A percentile compares a stretch with the other conserved stretches of the same genome.
phyloP scores from a whole-genome alignment of 1,140 invertebrate genomes.

The Onthophagus taurus region DNA sequence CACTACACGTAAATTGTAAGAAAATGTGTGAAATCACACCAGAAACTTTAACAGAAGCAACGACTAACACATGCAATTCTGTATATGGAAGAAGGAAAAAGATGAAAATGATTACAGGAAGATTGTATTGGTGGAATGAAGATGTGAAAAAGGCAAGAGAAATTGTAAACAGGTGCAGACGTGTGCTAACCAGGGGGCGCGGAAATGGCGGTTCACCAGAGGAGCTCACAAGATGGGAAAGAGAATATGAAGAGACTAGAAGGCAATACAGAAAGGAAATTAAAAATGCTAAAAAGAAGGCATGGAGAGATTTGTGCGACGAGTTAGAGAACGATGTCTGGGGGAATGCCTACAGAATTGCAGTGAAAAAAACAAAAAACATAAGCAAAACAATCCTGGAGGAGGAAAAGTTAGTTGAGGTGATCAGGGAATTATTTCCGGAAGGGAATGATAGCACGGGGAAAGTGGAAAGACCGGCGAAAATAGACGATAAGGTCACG shows the following conservation, averaged over 20 bases:
- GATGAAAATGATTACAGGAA: not conserved
- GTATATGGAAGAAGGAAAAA: no score
- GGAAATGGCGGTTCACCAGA: not conserved
- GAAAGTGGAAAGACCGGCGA: no score
- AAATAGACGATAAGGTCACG: no score
- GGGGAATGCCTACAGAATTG: conserved; percentile 17
- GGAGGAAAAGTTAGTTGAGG: no score
- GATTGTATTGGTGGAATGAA: not conserved
- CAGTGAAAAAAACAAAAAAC: conserved; percentile 3
- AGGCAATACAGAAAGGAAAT: conserved; percentile 10
- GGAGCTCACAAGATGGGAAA: not conserved
- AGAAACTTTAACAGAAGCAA: no score
- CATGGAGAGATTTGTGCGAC: conserved; percentile 15
- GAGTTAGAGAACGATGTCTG: conserved; percentile 18
- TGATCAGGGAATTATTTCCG: no score
- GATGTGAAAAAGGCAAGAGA: not conserved
- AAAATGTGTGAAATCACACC: not conserved
- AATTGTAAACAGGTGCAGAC: not conserved
- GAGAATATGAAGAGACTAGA: conserved; percentile 4
- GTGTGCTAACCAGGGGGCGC: not conserved
- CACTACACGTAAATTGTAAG: not conserved
- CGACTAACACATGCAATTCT: no score
- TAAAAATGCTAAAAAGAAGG: conserved; percentile 7
- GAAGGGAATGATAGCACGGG: no score
- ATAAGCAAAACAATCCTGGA: no score